phyloP scores from a whole-genome alignment of 2,888 invertebrate genomes.

The Chrysolina haemoptera region DNA sequence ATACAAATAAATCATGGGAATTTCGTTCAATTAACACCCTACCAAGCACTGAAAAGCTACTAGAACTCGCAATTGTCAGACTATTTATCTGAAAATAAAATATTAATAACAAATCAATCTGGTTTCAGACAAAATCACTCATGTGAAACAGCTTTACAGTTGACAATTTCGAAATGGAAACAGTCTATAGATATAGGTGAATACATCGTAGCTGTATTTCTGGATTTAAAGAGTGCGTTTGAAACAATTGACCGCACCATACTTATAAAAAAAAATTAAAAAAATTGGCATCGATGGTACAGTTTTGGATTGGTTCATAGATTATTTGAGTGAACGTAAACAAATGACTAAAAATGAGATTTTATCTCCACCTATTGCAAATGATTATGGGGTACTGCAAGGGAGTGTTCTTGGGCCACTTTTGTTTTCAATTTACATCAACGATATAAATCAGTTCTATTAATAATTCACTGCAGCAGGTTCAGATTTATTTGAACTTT shows the following conservation, averaged over 20 bases:
- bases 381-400: constrained; percentile 22
- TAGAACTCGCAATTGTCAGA: constrained; percentile 26
- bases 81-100: constrained; percentile 13
- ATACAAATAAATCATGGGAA: constrained; percentile 29
- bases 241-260: constrained; percentile 28
- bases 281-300: constrained; percentile 14
- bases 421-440: no score
- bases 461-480: no score
- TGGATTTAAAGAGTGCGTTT: constrained; percentile 26
- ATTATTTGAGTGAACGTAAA: constrained; percentile 17
- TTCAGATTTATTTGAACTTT: no score
- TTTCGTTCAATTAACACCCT: no score
- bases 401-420: constrained; percentile 22
- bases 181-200: constrained; percentile 23
- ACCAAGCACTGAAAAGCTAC: constrained; percentile 25
- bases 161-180: constrained; percentile 31
- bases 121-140: no score
- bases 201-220: constrained; percentile 30
- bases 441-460: no score
- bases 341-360: constrained; percentile 19
- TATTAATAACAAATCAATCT: constrained; percentile 22
- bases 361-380: constrained; percentile 17
- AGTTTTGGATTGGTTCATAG: constrained; percentile 17
- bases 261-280: background rate
- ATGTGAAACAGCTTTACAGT: constrained; percentile 28